phyloP scores from a whole-genome alignment of 2,113 vertebrate species.

The Stegastes partitus region DNA sequence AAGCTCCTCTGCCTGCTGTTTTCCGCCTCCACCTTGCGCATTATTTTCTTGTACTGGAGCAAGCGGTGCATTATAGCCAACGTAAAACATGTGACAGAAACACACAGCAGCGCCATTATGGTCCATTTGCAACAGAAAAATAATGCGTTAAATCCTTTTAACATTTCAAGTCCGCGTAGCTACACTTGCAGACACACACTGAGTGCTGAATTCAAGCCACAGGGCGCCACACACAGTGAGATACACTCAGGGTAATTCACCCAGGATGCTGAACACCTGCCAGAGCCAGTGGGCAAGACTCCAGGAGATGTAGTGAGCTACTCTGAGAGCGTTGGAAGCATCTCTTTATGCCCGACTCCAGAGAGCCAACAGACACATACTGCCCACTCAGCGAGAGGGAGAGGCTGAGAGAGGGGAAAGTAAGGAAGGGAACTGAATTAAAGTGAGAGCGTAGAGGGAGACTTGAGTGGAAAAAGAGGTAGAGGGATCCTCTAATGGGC shows the following conservation, averaged over 20 bases:
- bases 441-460: slow-evolving; percentile 17
- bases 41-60: too few relatives aligned
- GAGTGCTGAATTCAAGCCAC: slow-evolving; percentile 23
- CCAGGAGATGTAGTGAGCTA: slow-evolving; percentile 55
- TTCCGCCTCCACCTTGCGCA: too few relatives aligned
- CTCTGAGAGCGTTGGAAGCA: slow-evolving; percentile 48
- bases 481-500: slow-evolving; percentile 22
- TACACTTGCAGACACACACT: background rate
- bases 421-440: slow-evolving; percentile 26
- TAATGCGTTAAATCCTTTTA: slow-evolving; percentile 1
- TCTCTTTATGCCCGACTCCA: slow-evolving; percentile 45
- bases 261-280: slow-evolving; percentile 62
- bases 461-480: background rate
- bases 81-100: background rate
- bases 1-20: too few relatives aligned
- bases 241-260: slow-evolving; percentile 35
- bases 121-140: slow-evolving; percentile 5
- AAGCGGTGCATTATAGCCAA: too few relatives aligned
- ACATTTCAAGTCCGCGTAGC: slow-evolving; percentile 20
- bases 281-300: slow-evolving; percentile 53
- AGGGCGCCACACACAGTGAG: slow-evolving; percentile 31
- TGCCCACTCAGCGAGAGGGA: slow-evolving; percentile 53
- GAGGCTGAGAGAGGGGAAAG: slow-evolving; percentile 6
- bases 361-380: slow-evolving; percentile 38
- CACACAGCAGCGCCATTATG: background rate